These are phyloP conservation scores for Conger conger DNA, from an alignment of 2,113 vertebrate species.

Conservation along the genomic window DNA sequence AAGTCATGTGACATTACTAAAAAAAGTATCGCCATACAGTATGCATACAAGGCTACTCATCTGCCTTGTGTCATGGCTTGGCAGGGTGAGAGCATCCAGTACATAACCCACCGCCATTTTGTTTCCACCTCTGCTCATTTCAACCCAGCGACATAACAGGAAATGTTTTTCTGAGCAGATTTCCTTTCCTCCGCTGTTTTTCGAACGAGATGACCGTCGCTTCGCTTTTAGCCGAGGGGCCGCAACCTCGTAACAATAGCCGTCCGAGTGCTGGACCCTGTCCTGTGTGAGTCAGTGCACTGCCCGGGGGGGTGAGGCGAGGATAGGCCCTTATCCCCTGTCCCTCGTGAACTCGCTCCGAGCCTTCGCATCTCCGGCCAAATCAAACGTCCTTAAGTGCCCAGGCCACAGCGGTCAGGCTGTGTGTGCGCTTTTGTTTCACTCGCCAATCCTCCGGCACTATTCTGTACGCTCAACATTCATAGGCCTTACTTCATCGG, in stretches of 20 bases:
- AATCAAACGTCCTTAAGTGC: background rate
- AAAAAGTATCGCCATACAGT: background rate
- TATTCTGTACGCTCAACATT: background rate
- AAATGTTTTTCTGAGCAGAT: slow-evolving; percentile 29
- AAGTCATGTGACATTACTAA: background rate
- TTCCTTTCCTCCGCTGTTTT: slow-evolving; percentile 22
- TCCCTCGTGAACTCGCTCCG: background rate
- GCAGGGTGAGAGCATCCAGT: background rate
- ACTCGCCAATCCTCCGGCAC: background rate
- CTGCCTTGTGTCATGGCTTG: background rate
- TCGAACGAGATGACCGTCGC: slow-evolving; percentile 15
- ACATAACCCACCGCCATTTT: slow-evolving; percentile 13
- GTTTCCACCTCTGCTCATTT: slow-evolving; percentile 22
- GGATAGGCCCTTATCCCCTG: background rate
- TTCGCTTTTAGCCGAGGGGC: slow-evolving; percentile 13
- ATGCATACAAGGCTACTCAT: background rate
- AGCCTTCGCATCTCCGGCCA: background rate
- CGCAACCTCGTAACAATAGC: background rate
- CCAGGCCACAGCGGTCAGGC: background rate
- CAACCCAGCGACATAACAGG: slow-evolving; percentile 32
- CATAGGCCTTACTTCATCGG: background rate
- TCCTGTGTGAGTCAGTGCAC: background rate
- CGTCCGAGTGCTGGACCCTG: background rate
- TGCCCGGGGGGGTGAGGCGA: background rate
- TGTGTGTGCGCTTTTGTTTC: background rate